Conservation (phyloP, 2,888 invertebrate species). For the Latheticus oryzae region DNA sequence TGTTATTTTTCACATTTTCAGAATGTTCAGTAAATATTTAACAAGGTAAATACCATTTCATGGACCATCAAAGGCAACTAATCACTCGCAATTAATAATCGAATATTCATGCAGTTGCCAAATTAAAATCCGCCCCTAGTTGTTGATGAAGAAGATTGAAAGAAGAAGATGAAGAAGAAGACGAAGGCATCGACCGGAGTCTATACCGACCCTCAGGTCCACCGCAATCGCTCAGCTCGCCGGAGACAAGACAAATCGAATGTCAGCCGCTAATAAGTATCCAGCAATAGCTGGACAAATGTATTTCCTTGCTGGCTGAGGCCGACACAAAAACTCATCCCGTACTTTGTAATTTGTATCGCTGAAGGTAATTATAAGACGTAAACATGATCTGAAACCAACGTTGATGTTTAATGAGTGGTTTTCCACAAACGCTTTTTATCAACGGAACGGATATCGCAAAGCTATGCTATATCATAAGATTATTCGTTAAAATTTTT, state of each 20-base stretch:
- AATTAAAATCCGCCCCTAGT: constrained; percentile 61
- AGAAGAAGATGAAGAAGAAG: constrained; percentile 44
- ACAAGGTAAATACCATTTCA: too few species aligned
- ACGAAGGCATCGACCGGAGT: constrained; percentile 52
- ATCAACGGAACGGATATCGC: constrained; percentile 23
- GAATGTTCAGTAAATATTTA: too few species aligned
- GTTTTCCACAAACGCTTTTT: constrained; percentile 43
- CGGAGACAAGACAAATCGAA: constrained; percentile 69
- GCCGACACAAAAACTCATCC: constrained; percentile 65
- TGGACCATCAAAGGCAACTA: constrained; percentile 45
- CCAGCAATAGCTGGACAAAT: constrained; percentile 67
- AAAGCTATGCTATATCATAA: constrained; percentile 5
- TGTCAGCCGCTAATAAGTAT: constrained; percentile 69
- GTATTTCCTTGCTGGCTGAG: constrained; percentile 64
- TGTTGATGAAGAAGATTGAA: constrained; percentile 46
- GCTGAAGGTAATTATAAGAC: constrained; percentile 65
- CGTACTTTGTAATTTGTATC: constrained; percentile 66
- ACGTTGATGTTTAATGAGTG: constrained; percentile 59
- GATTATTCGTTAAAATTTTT: too few species aligned
- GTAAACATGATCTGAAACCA: constrained; percentile 52
- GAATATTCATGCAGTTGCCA: constrained; percentile 62
- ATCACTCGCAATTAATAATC: constrained; percentile 60
- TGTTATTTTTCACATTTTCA: too few species aligned
- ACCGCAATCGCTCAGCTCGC: constrained; percentile 64
- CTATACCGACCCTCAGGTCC: constrained; percentile 50